Conservation (phyloP, 2,113 vertebrate genomes). For the Sebastes schlegelii region DNA sequence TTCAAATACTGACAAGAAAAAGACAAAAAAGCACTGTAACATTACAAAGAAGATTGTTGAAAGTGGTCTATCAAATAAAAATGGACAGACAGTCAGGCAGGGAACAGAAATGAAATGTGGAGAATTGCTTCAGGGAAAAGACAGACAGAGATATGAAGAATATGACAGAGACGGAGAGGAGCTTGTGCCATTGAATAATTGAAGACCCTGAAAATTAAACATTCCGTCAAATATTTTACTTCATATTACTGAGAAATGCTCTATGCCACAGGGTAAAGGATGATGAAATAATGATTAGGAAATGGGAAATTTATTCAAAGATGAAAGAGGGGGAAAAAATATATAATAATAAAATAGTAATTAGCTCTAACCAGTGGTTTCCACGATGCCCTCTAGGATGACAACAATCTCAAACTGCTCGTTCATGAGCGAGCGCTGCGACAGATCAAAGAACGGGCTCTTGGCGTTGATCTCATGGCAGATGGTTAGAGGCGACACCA, state of each 20-base stretch:
- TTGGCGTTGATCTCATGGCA: conserved; percentile 91
- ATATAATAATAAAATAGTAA: not conserved
- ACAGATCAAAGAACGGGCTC: conserved; percentile 92
- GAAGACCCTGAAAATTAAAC: conserved; percentile 67
- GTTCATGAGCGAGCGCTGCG: conserved; percentile 88
- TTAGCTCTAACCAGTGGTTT: conserved; percentile 88
- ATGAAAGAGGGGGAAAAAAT: not conserved
- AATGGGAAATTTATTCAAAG: conserved; percentile 8
- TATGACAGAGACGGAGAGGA: conserved; percentile 13
- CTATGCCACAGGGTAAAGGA: conserved; percentile 19
- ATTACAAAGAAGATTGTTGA: not conserved
- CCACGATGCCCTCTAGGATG: conserved; percentile 93
- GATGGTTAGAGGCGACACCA: conserved; percentile 93
- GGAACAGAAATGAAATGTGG: conserved; percentile 20
- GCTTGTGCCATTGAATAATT: conserved; percentile 64
- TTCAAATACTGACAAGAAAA: conserved; percentile 22
- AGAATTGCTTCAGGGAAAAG: conserved; percentile 32
- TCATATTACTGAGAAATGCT: conserved; percentile 36
- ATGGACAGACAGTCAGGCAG: conserved; percentile 6
- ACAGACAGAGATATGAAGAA: conserved; percentile 16
- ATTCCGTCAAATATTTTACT: conserved; percentile 60
- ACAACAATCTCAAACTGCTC: conserved; percentile 94
- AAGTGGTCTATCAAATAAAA: conserved; percentile 30
- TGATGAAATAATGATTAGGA: conserved; percentile 17
- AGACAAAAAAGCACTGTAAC: not conserved